Evolutionary conservation across 2,113 vertebrate genomes (phyloP), one percentile per base, ranked within the genome.

Genomic region (Saguinus midas): DNA sequence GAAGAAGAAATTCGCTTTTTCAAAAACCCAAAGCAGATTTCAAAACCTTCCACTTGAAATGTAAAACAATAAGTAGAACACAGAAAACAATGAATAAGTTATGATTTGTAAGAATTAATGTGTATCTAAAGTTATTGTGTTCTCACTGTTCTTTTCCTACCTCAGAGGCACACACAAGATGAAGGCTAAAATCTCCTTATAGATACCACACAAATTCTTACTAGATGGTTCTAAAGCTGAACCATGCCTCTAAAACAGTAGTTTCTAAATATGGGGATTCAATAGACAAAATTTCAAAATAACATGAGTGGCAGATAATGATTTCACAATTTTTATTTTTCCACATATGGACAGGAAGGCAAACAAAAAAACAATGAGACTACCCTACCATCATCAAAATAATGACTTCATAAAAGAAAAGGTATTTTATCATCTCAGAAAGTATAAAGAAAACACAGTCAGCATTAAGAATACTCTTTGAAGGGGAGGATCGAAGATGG

Each of bases 321-420:
- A 96, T 80, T 80, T 55, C 40, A 9, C 75, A 61, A 80, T n/a
- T 93, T 43, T 89, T 86, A 27, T 93, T 79, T 86, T 86, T 66
- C n/a, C 52, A 81, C 17, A 45, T 82, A 55, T 57, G 17, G 23
- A 75, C 20, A 82, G 37, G 45, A 73, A 48, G 20, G 29, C 27
- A 75, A 89, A 75, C 25, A 55, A 85, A 50, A 35, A 61, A 75
- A 48, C 90, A 76, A n/a, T 3, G 1, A 75, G 43, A 43, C 72
- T 4, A 43, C 43, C n/a, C 55, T 68, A 88, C 11, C 75, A 61
- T 92, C 48, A 87, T 66, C 16, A n/a, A 82, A 92, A 75, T 20
- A 66, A 78, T 58, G 1, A 93, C 27, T 91, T 87, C 43, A 70
- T 91, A 29, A 37, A 50, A 72, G 43, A 45, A 92, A n/a, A 29